phyloP scores from a whole-genome alignment of 2,888 invertebrate genomes.

The Cryptus armator region DNA sequence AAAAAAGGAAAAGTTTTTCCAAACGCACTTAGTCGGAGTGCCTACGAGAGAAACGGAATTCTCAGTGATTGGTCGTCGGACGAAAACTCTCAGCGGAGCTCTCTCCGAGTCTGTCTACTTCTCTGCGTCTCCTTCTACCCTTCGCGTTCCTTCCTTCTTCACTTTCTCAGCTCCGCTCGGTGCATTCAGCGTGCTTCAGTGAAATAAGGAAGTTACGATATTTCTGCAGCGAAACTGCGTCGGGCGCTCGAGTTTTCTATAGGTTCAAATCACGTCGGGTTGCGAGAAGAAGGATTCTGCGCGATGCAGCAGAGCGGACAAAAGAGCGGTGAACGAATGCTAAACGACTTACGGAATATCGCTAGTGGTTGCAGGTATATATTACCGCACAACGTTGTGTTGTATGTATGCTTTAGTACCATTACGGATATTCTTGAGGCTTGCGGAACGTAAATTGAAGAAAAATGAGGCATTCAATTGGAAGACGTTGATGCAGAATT shows the following conservation, averaged over 20 bases:
- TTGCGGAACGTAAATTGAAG: constrained; percentile 26
- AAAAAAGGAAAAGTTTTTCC: not conserved
- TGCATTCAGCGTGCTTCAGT: not conserved
- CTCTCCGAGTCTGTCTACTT: not conserved
- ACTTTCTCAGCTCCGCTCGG: not conserved
- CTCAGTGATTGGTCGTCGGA: not conserved
- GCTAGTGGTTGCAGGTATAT: constrained; percentile 11
- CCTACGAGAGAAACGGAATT: not conserved
- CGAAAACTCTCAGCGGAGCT: not conserved
- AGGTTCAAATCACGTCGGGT: constrained; percentile 47
- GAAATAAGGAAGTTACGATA: constrained; percentile 12
- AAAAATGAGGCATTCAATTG: constrained; percentile 25
- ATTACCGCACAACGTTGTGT: too few relatives aligned
- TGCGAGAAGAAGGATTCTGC: constrained; percentile 21
- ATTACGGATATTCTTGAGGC: not conserved
- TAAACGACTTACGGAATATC: constrained; percentile 54
- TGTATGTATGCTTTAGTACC: not conserved
- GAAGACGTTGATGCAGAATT: not conserved
- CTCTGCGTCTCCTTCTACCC: not conserved
- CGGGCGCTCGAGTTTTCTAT: constrained; percentile 41
- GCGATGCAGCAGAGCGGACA: constrained; percentile 36
- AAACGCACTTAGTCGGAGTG: not conserved
- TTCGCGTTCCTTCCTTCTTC: not conserved
- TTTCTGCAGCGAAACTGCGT: not conserved
- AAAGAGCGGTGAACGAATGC: constrained; percentile 54